Base-by-base conservation (phyloP, 2,888 invertebrate genomes). In the Eupeodes latifasciatus region DNA sequence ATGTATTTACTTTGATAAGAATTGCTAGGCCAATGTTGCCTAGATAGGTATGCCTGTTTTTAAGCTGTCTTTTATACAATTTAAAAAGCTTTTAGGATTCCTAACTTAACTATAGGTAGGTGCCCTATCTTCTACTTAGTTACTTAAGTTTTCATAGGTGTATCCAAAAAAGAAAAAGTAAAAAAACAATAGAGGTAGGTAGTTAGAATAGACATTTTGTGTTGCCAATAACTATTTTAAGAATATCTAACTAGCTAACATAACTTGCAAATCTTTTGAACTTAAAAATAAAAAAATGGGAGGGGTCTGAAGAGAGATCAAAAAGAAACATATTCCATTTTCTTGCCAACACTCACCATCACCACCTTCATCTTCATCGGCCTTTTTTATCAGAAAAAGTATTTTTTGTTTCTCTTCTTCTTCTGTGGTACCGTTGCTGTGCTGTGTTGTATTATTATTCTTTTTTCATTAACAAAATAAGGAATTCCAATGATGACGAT, bases 401-500 rank as follows among this genome's bases (percentile, higher is more conserved):
- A 36, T 36, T 36, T 62, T 62, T 62, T 62, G 61, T 61, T 61
- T 61, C 61, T 61, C n/a, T 10, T n/a, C 36, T 62, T 16, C 40
- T 44, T 62, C 16, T 44, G 40, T 27, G 27, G 2, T 61, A 10
- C n/a, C n/a, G 61, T 3, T n/a, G 36, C n/a, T 61, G n/a, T 36
- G 36, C n/a, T 61, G 34, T 61, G n/a, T 61, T n/a, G 36, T 19
- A 55, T 53, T 53, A 1, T 12, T 12, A 19, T 47, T 27, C 27
- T 44, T 12, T 12, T 47, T 47, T 27, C 64, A 64, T 66, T 19
- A 66, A 47, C 49, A 66, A 66, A 49, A 66, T 49, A 19, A 61
- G 49, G n/a, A 49, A 62, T 72, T 59, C 72, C 61, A 14, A 61
- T 77, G 74, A 71, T 62, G 55, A 61, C 72, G 74, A 71, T 67